These are phyloP conservation scores for Myopa tessellatipennis DNA, from an alignment of 2,888 invertebrate genomes.

Conservation along the genomic window DNA sequence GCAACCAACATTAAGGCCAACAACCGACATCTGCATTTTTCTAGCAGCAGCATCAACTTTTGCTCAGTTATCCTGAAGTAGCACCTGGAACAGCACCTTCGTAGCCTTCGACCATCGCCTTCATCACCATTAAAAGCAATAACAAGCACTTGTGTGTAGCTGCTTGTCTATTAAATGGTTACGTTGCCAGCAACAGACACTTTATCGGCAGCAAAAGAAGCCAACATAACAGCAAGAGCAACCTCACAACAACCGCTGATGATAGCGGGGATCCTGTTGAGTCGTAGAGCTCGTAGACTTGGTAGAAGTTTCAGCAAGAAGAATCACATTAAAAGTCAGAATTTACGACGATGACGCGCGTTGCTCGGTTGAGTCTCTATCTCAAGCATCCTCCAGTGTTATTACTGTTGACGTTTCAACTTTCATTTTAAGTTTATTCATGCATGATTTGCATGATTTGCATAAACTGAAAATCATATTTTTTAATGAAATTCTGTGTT, in stretches of 20 bases:
- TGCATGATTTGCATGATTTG: too few species aligned
- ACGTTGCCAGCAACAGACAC: background rate
- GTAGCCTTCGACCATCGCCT: background rate
- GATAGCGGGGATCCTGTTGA: background rate
- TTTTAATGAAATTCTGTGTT: too few species aligned
- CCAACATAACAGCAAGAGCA: background rate
- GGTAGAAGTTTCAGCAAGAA: too few species aligned
- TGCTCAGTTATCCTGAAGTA: too few species aligned
- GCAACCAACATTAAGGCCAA: background rate
- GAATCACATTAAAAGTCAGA: too few species aligned
- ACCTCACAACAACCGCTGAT: background rate
- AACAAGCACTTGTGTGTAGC: slow-evolving; percentile 9
- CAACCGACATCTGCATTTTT: background rate
- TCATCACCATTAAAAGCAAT: background rate
- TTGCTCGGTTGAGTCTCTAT: too few species aligned
- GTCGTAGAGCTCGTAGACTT: too few species aligned
- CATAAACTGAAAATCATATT: too few species aligned
- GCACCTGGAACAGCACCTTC: background rate
- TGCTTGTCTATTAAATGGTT: background rate
- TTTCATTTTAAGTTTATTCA: too few species aligned
- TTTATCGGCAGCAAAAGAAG: background rate
- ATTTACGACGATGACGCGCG: too few species aligned
- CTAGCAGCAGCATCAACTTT: background rate
- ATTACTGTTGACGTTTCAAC: too few species aligned
- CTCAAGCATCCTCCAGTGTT: background rate